Base-by-base conservation (phyloP, 2,797 vertebrate genomes). In the Leontopithecus rosalia region DNA sequence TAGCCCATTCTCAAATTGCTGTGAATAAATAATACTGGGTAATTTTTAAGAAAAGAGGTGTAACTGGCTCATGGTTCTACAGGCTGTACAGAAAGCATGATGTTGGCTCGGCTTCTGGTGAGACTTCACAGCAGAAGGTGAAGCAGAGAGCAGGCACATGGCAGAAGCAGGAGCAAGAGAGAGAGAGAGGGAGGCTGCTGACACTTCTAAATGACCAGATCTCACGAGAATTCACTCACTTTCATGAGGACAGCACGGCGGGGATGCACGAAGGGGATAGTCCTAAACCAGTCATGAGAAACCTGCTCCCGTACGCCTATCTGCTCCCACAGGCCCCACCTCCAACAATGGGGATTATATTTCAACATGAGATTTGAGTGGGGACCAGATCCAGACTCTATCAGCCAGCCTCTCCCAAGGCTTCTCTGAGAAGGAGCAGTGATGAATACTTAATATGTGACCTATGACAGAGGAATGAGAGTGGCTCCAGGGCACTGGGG, bases 221-320 rank as follows among this genome's bases (percentile, higher is more conserved):
- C 15, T 67, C 64, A n/a, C 1, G 33, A n/a, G 64, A 67, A 19
- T 67, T 19, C 64, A 19, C 7, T 67, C 30, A n/a, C 33, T n/a
- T 0, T 67, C 15, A 33, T 4, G 15, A 67, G 33, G 33, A 67
- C 33, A n/a, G 64, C 64, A 67, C 4, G 0, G 33, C 2, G 15
- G 64, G 64, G 33, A n/a, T n/a, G 15, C 7, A 67, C 3, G 3
- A 67, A 64, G 14, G 0, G 30, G 61, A 15, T 17, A 17, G 7
- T 67, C 30, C 30, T 67, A 67, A 67, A n/a, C 30, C 61, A n/a
- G 33, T 67, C 64, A 67, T 67, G 64, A 67, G 64, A 67, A n/a
- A n/a, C 64, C 15, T 0, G 33, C 33, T 67, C 33, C 64, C 1
- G 1, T 67, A 33, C 8, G 8, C 33, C 7, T n/a, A 4, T 67